phyloP scores from a whole-genome alignment of 2,888 invertebrate species.

The Synergus gifuensis region DNA sequence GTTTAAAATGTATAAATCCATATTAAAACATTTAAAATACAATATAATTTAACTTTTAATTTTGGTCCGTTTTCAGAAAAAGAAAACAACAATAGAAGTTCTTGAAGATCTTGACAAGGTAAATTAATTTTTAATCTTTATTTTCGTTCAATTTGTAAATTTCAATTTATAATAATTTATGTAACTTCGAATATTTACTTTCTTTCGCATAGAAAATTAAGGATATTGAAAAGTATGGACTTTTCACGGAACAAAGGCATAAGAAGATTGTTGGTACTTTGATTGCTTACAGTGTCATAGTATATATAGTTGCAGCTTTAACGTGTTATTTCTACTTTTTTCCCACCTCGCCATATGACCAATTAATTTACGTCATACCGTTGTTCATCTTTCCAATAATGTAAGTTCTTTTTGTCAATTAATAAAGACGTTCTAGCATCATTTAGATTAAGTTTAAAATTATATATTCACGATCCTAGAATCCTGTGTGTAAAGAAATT shows the following conservation, averaged over 20 bases:
- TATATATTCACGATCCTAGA: constrained; percentile 79
- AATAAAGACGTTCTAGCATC: background rate
- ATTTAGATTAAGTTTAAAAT: constrained; percentile 33
- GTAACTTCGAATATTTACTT: constrained; percentile 14
- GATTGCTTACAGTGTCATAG: constrained; percentile 84
- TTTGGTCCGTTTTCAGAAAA: constrained; percentile 77
- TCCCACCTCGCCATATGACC: constrained; percentile 86
- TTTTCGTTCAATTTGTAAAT: constrained; percentile 19
- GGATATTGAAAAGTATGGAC: constrained; percentile 88
- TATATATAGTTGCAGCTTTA: constrained; percentile 85
- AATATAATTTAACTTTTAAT: background rate
- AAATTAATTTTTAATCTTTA: constrained; percentile 24
- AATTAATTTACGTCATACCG: constrained; percentile 87
- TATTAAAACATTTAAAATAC: background rate
- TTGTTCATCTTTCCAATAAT: constrained; percentile 89
- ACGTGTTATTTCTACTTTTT: constrained; percentile 90
- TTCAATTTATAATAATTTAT: constrained; percentile 22
- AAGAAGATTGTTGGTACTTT: constrained; percentile 90
- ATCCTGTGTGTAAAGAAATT: constrained; percentile 88
- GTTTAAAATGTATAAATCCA: background rate
- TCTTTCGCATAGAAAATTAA: constrained; percentile 83
- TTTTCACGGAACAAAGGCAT: constrained; percentile 88
- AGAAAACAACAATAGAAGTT: constrained; percentile 80
- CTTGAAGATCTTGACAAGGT: constrained; percentile 86
- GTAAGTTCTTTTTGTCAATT: constrained; percentile 81